These are phyloP conservation scores for Cyprinella venusta DNA, from an alignment of 2,797 vertebrate genomes.

Conservation along the genomic window DNA sequence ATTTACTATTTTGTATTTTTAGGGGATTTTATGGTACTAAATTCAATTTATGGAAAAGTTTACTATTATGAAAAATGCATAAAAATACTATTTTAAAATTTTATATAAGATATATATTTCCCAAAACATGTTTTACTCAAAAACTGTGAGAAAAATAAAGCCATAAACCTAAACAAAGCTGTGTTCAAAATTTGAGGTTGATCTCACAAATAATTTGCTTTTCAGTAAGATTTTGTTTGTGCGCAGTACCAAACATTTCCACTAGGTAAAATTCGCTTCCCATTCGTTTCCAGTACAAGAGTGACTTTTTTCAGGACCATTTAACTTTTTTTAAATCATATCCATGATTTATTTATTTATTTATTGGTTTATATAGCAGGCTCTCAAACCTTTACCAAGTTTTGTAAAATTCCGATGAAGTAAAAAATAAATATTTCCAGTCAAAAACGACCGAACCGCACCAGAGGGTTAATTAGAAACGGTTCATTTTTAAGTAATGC, in stretches of 20 bases:
- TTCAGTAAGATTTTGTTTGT: neutral
- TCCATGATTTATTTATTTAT: neutral
- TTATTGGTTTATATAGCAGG: neutral
- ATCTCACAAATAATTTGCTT: neutral
- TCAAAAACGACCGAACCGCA: neutral
- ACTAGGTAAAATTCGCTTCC: neutral
- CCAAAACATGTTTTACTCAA: neutral
- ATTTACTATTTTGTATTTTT: neutral
- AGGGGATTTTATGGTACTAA: neutral
- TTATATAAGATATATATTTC: neutral
- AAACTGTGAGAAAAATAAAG: neutral
- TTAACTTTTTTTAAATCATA: neutral
- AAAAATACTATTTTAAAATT: too few relatives aligned
- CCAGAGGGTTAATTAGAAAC: neutral
- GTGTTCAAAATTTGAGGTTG: neutral
- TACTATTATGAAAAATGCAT: too few relatives aligned
- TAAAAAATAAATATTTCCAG: neutral
- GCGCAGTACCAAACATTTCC: neutral
- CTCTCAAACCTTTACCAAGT: neutral
- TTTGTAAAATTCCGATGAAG: neutral
- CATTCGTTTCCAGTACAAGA: neutral
- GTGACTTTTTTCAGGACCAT: neutral
- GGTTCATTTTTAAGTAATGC: neutral
- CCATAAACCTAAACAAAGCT: neutral
- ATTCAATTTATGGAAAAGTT: neutral